A percentile compares a stretch with the other conserved stretches of the same genome.
Evolutionary conservation across 1,140 invertebrate species (phyloP).

Genomic region (Drosophila kepulauana): DNA sequence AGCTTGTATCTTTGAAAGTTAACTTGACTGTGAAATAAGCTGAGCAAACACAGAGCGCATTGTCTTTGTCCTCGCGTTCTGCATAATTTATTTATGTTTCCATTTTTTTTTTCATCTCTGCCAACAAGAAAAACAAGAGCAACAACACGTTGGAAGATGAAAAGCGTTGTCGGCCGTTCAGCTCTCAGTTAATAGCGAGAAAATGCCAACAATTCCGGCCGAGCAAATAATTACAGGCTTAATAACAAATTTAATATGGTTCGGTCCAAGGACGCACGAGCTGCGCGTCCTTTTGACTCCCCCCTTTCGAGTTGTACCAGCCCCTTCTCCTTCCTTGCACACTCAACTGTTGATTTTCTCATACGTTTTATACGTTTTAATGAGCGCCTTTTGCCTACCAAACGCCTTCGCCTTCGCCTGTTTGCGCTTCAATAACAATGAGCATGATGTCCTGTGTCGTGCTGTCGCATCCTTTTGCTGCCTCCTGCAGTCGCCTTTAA

Average conservation of each 20-base stretch:
- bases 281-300: slow-evolving; percentile 44
- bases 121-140: not conserved
- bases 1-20: slow-evolving; percentile 65
- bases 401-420: slow-evolving; percentile 9
- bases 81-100: slow-evolving; percentile 81
- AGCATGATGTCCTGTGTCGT: slow-evolving; percentile 56
- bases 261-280: slow-evolving; percentile 45
- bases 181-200: slow-evolving; percentile 53
- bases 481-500: slow-evolving; percentile 17
- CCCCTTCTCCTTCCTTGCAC: not conserved
- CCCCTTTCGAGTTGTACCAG: slow-evolving; percentile 34
- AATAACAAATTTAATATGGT: slow-evolving; percentile 81
- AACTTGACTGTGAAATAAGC: slow-evolving; percentile 81
- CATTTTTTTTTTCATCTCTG: slow-evolving; percentile 15
- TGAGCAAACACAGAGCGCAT: slow-evolving; percentile 61
- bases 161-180: slow-evolving; percentile 20
- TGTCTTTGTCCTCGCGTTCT: slow-evolving; percentile 71
- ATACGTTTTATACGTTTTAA: slow-evolving; percentile 73
- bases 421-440: slow-evolving; percentile 68
- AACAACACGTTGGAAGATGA: slow-evolving; percentile 15
- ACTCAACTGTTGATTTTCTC: slow-evolving; percentile 65
- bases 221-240: slow-evolving; percentile 78
- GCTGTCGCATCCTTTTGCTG: slow-evolving; percentile 25
- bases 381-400: slow-evolving; percentile 43
- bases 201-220: slow-evolving; percentile 69